These are phyloP conservation scores for Cyphomyrus discorhynchus DNA, from an alignment of 2,113 vertebrate species.

Conservation along the genomic window DNA sequence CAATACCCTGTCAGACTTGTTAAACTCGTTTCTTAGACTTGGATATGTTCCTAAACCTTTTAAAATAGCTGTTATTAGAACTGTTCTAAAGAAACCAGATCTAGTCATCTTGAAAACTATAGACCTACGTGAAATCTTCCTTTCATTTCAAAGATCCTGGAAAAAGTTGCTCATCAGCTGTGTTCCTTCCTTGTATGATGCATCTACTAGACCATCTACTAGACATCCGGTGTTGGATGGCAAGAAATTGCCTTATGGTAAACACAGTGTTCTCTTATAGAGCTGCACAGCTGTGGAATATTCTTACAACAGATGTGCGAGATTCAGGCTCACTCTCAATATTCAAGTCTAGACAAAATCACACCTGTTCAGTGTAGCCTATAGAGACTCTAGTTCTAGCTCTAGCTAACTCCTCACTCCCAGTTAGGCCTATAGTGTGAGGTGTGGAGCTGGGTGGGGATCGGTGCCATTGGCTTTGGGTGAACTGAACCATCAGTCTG, in stretches of 20 bases:
- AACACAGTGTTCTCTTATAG: too few relatives aligned
- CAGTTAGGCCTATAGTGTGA: neutral
- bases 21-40: neutral
- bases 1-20: neutral
- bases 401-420: neutral
- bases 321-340: too few relatives aligned
- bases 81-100: neutral
- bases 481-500: too few relatives aligned
- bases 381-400: too few relatives aligned
- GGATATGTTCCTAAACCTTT: neutral
- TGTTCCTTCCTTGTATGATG: neutral
- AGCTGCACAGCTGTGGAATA: too few relatives aligned
- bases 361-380: too few relatives aligned
- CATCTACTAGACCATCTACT: neutral
- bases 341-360: too few relatives aligned
- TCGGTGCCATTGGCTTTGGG: too few relatives aligned
- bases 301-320: too few relatives aligned
- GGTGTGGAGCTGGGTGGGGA: too few relatives aligned
- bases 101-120: neutral
- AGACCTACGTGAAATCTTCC: too few relatives aligned
- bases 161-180: neutral
- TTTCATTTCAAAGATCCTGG: neutral
- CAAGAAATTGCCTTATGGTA: neutral
- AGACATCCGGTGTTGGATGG: neutral
- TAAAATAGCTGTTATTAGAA: neutral